These are phyloP conservation scores for Arbacia lixula DNA, from an alignment of 53 echinoderm and acorn worm species.

Conservation along the genomic window DNA sequence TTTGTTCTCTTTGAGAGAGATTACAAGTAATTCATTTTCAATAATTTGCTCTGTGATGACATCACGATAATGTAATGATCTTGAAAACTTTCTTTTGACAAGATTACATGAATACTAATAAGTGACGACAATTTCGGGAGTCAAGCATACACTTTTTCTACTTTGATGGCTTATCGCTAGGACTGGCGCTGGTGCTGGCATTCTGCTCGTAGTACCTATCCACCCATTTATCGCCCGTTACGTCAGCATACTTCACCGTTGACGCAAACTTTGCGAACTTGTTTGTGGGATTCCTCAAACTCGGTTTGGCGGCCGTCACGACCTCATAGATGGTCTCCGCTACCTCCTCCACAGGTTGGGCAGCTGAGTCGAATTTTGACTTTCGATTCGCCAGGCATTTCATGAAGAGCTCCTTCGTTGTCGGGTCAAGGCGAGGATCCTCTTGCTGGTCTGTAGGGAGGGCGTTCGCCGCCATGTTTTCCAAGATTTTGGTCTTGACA, in stretches of 20 bases:
- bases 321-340: constrained; percentile 53
- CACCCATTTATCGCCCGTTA: neutral
- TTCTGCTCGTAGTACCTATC: neutral
- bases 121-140: no score
- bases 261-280: neutral
- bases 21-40: no score
- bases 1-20: no score
- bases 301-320: constrained; percentile 40
- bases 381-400: neutral
- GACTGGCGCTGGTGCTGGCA: no score
- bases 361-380: neutral
- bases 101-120: no score
- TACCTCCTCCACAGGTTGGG: constrained; percentile 46
- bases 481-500: neutral
- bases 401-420: neutral
- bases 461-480: neutral
- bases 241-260: neutral
- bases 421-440: neutral
- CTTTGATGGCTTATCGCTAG: no score
- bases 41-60: no score
- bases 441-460: neutral
- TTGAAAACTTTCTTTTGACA: no score
- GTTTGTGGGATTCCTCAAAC: neutral
- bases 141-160: no score
- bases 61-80: no score